phyloP scores from a whole-genome alignment of 2,797 vertebrate genomes.

The Lithobates pipiens region DNA sequence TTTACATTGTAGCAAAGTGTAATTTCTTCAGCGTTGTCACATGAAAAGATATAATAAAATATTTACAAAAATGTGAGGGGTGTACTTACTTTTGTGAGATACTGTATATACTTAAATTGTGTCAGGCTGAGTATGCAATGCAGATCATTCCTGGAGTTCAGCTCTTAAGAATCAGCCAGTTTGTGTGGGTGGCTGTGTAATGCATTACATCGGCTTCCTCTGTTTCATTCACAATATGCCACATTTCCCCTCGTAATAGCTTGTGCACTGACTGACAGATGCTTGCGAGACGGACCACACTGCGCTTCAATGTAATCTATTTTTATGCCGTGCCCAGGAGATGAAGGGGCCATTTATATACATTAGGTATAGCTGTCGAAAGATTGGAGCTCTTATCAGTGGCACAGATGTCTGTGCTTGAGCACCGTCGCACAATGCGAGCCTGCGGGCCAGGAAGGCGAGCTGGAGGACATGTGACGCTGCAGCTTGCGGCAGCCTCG shows the following conservation, averaged over 20 bases:
- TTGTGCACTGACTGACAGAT: conserved; percentile 1
- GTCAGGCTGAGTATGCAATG: no score
- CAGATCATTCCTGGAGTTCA: no score
- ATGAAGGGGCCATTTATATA: not conserved
- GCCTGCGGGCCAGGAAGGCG: not conserved
- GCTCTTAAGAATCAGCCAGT: no score
- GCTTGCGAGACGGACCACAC: conserved; percentile 1
- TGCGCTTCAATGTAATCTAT: not conserved
- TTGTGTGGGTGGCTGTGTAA: not conserved
- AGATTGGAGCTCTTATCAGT: not conserved
- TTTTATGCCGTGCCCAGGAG: conserved; percentile 8
- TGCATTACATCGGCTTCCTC: not conserved
- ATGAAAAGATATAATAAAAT: no score
- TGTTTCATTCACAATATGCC: not conserved
- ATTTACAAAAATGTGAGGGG: no score
- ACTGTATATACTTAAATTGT: no score
- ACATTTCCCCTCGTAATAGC: not conserved
- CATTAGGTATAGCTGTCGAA: conserved; percentile 1
- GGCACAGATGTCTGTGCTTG: conserved; percentile 9
- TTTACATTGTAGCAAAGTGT: no score
- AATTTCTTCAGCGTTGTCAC: no score
- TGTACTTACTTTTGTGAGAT: no score
- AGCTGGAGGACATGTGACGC: not conserved
- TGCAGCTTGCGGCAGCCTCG: conserved; percentile 5
- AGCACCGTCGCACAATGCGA: not conserved